Conservation (phyloP, 2,113 vertebrate species). For the Sphaerodactylus townsendi region DNA sequence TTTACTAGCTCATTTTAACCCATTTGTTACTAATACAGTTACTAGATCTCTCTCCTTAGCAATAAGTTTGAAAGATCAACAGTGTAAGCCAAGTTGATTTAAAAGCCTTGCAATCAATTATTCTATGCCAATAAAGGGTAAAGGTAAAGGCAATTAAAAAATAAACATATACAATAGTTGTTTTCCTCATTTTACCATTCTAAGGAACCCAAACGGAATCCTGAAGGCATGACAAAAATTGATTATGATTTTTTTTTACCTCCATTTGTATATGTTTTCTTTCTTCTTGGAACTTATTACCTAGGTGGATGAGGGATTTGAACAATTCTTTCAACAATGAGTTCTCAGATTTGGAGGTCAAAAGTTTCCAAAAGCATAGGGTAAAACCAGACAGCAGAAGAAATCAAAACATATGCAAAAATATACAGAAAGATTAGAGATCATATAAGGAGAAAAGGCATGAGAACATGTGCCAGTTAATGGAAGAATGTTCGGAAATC, state of each 20-base stretch:
- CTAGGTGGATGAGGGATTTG: constrained; percentile 57
- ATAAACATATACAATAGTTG: constrained; percentile 39
- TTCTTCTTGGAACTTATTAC: constrained; percentile 61
- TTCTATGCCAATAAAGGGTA: no score
- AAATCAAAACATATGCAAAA: constrained; percentile 63
- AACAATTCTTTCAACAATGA: constrained; percentile 62
- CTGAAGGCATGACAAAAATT: constrained; percentile 62
- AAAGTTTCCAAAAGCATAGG: constrained; percentile 58
- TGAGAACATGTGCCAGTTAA: neutral
- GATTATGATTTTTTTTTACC: constrained; percentile 68
- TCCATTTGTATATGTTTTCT: constrained; percentile 63
- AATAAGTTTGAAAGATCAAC: no score
- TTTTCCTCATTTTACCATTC: constrained; percentile 35
- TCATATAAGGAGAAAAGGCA: constrained; percentile 9
- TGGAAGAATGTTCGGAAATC: constrained; percentile 22
- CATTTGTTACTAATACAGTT: no score
- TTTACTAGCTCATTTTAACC: no score
- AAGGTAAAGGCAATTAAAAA: no score
- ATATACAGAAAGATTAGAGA: constrained; percentile 49
- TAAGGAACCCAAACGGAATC: constrained; percentile 63
- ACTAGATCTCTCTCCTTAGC: no score
- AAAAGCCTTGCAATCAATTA: no score
- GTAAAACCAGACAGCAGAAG: constrained; percentile 53
- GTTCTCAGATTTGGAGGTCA: constrained; percentile 62
- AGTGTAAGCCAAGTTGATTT: no score